Percentiles rank a stretch among this genome's conserved stretches.
Conservation (phyloP, 2,113 vertebrate genomes). For the Toxostoma redivivum region DNA sequence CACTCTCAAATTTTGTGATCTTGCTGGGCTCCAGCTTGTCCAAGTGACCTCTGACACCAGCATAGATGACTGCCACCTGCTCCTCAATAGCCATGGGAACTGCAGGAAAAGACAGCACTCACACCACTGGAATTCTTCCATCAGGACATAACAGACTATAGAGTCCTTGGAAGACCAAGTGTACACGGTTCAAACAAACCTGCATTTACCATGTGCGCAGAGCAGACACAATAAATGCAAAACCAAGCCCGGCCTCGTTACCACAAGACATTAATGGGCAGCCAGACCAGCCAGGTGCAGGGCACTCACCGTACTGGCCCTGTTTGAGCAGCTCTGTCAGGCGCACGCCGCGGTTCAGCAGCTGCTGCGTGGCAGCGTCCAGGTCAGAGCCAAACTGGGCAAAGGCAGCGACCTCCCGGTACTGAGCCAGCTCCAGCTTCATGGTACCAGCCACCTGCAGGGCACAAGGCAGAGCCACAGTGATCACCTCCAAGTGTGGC, state of each 20-base stretch:
- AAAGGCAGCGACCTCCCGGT: constrained; percentile 96
- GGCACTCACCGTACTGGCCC: constrained; percentile 91
- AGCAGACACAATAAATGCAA: fast-evolving
- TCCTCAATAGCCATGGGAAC: constrained; percentile 99
- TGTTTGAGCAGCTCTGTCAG: constrained; percentile 96
- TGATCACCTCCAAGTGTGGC: fast-evolving
- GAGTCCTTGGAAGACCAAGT: neutral
- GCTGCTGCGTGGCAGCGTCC: constrained; percentile 94
- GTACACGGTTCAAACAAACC: fast-evolving
- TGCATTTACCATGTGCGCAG: fast-evolving
- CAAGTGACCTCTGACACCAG: constrained; percentile 93
- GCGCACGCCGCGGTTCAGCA: constrained; percentile 92
- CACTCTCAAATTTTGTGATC: constrained; percentile 94
- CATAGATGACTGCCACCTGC: constrained; percentile 96
- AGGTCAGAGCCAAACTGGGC: constrained; percentile 97
- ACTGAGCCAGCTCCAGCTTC: constrained; percentile 97
- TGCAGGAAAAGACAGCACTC: constrained; percentile 9
- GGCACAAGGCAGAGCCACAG: neutral
- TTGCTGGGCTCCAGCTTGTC: constrained; percentile 98
- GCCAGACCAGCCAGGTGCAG: fast-evolving
- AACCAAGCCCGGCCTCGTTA: fast-evolving
- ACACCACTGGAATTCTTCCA: neutral
- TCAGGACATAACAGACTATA: neutral
- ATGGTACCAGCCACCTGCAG: constrained; percentile 94
- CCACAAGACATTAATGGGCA: fast-evolving